Percentiles rank a stretch among this genome's conserved stretches.
These are phyloP conservation scores for Myripristis jacobus DNA, from an alignment of 2,797 vertebrate species.

Conservation along the genomic window DNA sequence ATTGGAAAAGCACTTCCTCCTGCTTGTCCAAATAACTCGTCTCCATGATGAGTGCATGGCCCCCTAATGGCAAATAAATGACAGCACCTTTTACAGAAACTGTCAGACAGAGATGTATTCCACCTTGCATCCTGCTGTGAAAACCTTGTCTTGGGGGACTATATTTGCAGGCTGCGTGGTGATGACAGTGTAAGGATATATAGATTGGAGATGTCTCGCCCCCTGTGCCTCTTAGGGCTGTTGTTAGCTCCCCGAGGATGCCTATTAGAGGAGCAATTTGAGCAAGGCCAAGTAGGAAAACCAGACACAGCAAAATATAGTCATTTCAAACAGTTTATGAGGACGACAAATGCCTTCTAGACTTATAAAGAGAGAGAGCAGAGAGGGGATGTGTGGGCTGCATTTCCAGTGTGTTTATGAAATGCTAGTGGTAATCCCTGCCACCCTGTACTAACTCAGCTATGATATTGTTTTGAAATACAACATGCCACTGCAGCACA, in stretches of 20 bases:
- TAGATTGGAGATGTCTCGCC: slow-evolving; percentile 27
- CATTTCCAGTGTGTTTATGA: neutral
- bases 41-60: neutral
- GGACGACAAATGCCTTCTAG: slow-evolving; percentile 15
- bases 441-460: neutral
- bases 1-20: slow-evolving; percentile 14
- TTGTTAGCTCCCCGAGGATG: slow-evolving; percentile 24
- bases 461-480: neutral
- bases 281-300: slow-evolving; percentile 20
- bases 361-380: neutral
- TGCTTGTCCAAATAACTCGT: neutral
- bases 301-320: slow-evolving; percentile 15
- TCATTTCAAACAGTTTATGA: slow-evolving; percentile 29
- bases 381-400: too few species aligned
- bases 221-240: slow-evolving; percentile 1
- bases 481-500: neutral
- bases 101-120: neutral
- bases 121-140: neutral
- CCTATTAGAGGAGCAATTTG: slow-evolving; percentile 46
- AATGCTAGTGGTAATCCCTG: neutral
- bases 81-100: neutral
- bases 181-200: slow-evolving; percentile 19
- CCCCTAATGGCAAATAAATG: slow-evolving; percentile 6
- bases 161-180: slow-evolving; percentile 21
- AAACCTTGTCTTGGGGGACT: slow-evolving; percentile 6